Base-by-base conservation (phyloP, 1,140 invertebrate species). In the Tachypleus tridentatus region DNA sequence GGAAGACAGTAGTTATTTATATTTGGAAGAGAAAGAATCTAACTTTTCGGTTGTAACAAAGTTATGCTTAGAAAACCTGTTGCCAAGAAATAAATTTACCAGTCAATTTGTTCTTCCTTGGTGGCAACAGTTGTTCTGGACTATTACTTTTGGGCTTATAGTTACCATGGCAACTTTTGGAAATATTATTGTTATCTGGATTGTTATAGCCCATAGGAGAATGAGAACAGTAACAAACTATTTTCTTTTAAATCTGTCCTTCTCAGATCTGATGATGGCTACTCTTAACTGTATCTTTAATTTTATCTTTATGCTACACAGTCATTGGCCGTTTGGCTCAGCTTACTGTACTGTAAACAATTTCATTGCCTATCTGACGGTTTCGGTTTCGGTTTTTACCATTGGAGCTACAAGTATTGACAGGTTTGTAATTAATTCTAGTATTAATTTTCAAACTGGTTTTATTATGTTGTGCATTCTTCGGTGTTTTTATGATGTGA, bases 381-480 rank as follows among this genome's bases (percentile, higher is more conserved):
- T 93, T 3, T 85, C 89, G 1, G 87, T 88, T 3, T 91, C 87
- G 68, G 90, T 93, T 48, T 89, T 93, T 72, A 93, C 91, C 0
- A 83, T 94, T 53, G 89, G 88, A 88, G 92, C 93, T 64, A 95
- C 97, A 69, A 91, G 92, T 63, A 87, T 96, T 67, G 93, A 97
- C 79, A 86, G 93, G 93, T 97, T 76, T 85, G 84, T 69, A 6
- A 65, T 7, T 29, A 3, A 51, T 29, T 29, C 29, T 29, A 29
- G 29, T 29, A 29, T 29, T 29, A 29, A 29, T 29, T 29, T 29
- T 29, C 2, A 29, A 29, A 29, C 29, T 1, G 29, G 29, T 29
- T 29, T 29, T 29, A 29, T 29, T 29, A 2, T 29, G 29, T 29
- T 29, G 29, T 29, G 29, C 2, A 29, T 29, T 29, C 29, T 29